These are phyloP conservation scores for Rallus limicola DNA, from an alignment of 2,113 vertebrate genomes.

Conservation along the genomic window DNA sequence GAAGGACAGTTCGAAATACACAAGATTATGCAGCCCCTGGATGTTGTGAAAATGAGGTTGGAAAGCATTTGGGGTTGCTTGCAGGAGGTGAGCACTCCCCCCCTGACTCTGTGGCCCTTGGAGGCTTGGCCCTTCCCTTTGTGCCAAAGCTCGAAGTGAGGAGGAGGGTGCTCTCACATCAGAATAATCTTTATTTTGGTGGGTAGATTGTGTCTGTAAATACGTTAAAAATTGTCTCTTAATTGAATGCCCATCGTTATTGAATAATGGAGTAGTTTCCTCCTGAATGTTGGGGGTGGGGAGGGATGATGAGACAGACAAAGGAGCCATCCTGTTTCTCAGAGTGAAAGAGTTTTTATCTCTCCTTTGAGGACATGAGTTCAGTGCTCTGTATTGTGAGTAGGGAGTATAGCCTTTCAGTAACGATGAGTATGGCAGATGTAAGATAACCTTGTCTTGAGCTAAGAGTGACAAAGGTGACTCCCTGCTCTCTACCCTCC, in stretches of 20 bases:
- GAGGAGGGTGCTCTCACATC: neutral
- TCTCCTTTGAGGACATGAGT: fast-evolving
- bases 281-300: neutral
- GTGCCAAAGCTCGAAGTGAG: neutral
- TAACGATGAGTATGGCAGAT: neutral
- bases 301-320: neutral
- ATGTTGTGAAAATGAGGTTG: neutral
- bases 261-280: neutral
- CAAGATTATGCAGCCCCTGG: neutral
- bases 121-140: neutral
- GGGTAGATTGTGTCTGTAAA: neutral
- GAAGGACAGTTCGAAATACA: neutral
- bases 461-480: neutral
- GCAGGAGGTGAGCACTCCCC: fast-evolving
- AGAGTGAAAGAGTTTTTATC: neutral
- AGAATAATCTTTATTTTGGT: neutral
- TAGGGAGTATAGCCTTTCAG: neutral
- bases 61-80: neutral
- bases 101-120: fast-evolving
- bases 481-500: neutral
- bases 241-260: neutral
- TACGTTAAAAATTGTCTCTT: neutral
- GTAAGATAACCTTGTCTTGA: neutral
- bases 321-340: neutral
- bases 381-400: neutral